Evolutionary conservation across 2,888 invertebrate species (phyloP).

Genomic region (Melanostoma mellinum): DNA sequence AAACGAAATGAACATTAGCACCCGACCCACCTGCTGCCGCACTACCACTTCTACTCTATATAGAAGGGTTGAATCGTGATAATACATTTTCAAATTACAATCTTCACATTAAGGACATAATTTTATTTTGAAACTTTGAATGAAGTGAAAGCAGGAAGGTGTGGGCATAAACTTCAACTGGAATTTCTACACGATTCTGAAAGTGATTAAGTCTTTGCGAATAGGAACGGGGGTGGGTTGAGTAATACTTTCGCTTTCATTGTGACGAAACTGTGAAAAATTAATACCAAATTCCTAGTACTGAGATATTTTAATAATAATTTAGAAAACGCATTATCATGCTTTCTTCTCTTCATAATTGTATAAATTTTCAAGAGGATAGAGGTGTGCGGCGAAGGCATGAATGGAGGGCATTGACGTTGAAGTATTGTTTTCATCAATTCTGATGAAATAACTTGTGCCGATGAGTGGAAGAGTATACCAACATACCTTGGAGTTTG

Average conservation of each 20-base stretch:
- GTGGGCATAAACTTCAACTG: constrained; percentile 53
- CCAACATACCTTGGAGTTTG: background rate
- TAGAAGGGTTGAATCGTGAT: constrained; percentile 68
- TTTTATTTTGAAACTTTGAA: constrained; percentile 76
- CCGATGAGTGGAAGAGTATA: constrained; percentile 49
- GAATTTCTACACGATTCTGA: constrained; percentile 58
- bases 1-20: constrained; percentile 38
- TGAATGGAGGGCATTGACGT: constrained; percentile 21
- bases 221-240: background rate
- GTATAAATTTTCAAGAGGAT: constrained; percentile 47
- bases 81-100: constrained; percentile 80
- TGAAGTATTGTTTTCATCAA: constrained; percentile 58
- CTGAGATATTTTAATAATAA: constrained; percentile 68
- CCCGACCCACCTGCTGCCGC: constrained; percentile 22
- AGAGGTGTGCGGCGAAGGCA: background rate
- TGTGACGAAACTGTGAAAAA: constrained; percentile 66
- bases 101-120: constrained; percentile 81
- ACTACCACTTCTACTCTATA: background rate
- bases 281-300: constrained; percentile 61
- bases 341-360: constrained; percentile 70
- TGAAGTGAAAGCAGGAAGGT: constrained; percentile 35
- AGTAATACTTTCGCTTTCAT: constrained; percentile 44
- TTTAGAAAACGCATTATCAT: constrained; percentile 68
- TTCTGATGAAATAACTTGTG: constrained; percentile 62
- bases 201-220: constrained; percentile 32